Evolutionary conservation across 2,888 invertebrate genomes (phyloP).

Genomic region (Syrista parreyssii): DNA sequence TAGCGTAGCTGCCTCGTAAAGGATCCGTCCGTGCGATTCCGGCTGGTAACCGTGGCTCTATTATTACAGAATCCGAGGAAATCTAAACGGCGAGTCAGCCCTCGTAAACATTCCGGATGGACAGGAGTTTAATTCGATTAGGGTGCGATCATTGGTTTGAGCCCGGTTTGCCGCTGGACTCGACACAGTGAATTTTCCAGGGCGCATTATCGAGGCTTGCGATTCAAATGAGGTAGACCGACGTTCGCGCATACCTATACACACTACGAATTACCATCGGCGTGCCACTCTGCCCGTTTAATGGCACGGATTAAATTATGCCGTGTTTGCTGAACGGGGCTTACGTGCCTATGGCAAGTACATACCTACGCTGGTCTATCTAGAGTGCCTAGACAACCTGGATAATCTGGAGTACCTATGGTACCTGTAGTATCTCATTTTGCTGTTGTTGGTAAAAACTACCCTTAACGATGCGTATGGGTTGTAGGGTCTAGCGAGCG

Average conservation of each 20-base stretch:
- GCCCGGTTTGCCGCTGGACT: constrained; percentile 14
- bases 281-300: constrained; percentile 29
- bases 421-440: too few species aligned
- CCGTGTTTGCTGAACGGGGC: constrained; percentile 27
- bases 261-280: neutral
- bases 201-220: neutral
- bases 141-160: constrained; percentile 15
- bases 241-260: neutral
- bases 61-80: too few species aligned
- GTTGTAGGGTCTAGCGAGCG: too few species aligned
- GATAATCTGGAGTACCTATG: too few species aligned
- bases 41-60: too few species aligned
- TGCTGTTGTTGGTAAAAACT: too few species aligned
- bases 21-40: too few species aligned
- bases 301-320: constrained; percentile 55
- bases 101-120: constrained; percentile 28
- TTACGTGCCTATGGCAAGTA: neutral
- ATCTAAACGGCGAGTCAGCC: neutral
- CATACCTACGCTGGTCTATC: too few species aligned
- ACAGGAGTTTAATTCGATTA: constrained; percentile 29
- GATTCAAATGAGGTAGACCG: constrained; percentile 8
- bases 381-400: too few species aligned
- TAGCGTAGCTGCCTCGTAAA: too few species aligned
- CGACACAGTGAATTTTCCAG: neutral
- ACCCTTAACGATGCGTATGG: too few species aligned